Percentiles rank a stretch among this genome's conserved stretches.
phyloP scores from a whole-genome alignment of 2,113 vertebrate species.

The Patagioenas fasciata region DNA sequence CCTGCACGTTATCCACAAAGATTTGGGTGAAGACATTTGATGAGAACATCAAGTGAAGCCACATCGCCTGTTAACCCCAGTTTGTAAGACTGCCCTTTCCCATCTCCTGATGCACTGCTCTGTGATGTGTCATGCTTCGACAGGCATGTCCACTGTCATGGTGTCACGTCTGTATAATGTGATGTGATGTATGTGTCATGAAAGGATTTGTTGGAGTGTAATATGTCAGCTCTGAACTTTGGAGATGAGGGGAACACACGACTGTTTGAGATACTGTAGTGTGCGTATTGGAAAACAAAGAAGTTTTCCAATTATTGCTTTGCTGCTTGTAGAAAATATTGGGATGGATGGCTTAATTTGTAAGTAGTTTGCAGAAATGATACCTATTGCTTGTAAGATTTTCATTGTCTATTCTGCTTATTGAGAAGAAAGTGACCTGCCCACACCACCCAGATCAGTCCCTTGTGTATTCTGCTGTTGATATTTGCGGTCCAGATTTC shows the following conservation, averaged over 20 bases:
- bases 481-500: background rate
- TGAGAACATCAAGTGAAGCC: background rate
- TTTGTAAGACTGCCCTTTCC: background rate
- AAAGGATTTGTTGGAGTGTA: background rate
- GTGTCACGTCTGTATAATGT: background rate
- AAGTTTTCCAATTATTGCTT: background rate
- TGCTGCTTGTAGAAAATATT: background rate
- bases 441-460: background rate
- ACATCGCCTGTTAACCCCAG: background rate
- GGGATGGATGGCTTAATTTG: background rate
- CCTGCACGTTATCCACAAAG: background rate
- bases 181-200: background rate
- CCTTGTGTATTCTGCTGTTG: background rate
- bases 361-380: background rate
- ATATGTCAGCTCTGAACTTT: background rate
- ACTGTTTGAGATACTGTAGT: background rate
- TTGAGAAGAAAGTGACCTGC: background rate
- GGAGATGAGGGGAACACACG: too few species aligned
- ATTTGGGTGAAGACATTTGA: slow-evolving; percentile 25
- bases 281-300: background rate
- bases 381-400: background rate
- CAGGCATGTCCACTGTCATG: background rate
- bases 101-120: background rate
- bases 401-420: background rate
- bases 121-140: background rate